These are phyloP conservation scores for Danaus melanippus DNA, from an alignment of 1,140 invertebrate genomes.

Conservation along the genomic window DNA sequence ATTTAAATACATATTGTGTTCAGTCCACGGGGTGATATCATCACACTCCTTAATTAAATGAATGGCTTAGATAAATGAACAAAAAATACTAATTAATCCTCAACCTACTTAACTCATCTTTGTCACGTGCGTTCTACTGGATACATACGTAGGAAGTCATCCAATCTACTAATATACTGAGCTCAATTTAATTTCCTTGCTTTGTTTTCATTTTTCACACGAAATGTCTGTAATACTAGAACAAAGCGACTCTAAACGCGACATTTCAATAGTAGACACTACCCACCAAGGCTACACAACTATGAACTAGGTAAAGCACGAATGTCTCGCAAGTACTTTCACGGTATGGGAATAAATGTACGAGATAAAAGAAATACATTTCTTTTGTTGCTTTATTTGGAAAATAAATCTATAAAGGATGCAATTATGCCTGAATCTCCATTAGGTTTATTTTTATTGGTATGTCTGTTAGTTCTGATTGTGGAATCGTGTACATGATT, in stretches of 20 bases:
- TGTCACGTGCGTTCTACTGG: constrained; percentile 43
- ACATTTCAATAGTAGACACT: constrained; percentile 14
- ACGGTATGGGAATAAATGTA: background rate
- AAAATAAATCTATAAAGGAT: constrained; percentile 52
- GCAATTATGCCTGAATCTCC: constrained; percentile 28
- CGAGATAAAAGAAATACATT: constrained; percentile 16
- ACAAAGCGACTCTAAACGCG: constrained; percentile 1
- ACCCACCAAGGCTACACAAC: constrained; percentile 14
- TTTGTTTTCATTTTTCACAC: constrained; percentile 2
- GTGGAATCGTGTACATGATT: constrained; percentile 13
- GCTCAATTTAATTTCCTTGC: constrained; percentile 8
- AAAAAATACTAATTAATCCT: constrained; percentile 33
- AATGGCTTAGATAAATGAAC: constrained; percentile 45
- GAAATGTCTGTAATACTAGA: background rate
- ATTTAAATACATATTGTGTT: constrained; percentile 32
- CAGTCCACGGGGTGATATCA: constrained; percentile 47
- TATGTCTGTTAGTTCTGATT: constrained; percentile 19
- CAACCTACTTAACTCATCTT: constrained; percentile 22
- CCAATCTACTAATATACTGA: constrained; percentile 17
- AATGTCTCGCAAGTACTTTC: constrained; percentile 3
- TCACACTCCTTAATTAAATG: constrained; percentile 36
- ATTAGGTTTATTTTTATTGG: constrained; percentile 18
- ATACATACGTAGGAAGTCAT: constrained; percentile 22
- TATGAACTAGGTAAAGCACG: constrained; percentile 10
- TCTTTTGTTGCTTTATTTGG: constrained; percentile 32